Base-by-base conservation (phyloP, 2,113 vertebrate species). In the Piprites chloris region DNA sequence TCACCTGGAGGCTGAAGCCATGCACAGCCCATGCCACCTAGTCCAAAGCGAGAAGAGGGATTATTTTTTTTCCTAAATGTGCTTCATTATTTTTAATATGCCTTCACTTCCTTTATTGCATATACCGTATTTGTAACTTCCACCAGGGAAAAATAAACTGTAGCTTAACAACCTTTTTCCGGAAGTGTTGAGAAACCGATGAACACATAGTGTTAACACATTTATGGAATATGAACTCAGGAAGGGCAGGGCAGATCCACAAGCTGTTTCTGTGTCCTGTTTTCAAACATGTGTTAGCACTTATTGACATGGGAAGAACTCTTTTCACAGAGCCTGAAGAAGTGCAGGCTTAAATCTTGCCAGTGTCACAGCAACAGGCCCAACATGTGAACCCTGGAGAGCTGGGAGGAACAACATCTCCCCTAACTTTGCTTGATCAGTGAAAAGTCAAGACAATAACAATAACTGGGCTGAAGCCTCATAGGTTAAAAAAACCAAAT, bases 271-370 rank as follows among this genome's bases (percentile, higher is more conserved):
- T 96, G 96, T 85, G 72, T 90, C 86, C 92, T 91, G 93, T 94
- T 92, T 87, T 67, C 87, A 94, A 96, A 95, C 97, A 97, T 96
- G 87, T 97, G 96, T 96, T 97, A 97, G 96, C 96, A 97, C 90
- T 98, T 98, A 97, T 22, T 81, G 74, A 96, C 95, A 96, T 49
- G 87, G 81, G 96, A 97, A 97, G 93, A 93, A 69, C 82, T 94
- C 79, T 90, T 96, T 92, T 92, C 49, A 18, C 13, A 9, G 58
- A 79, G 62, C 52, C 22, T 86, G 91, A 91, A 94, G 76, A 62
- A 93, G 49, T 12, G 69, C 63, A 89, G 86, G 80, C 91, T 95
- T 87, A 87, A 94, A 84, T 88, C 73, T 59, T 52, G 32, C 35
- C 85, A 63, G 71, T 50, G 69, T 88, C 89, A 61, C 87, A 85